Evolutionary conservation across 2,888 invertebrate species (phyloP).

Genomic region (Trachelus troglodyta): DNA sequence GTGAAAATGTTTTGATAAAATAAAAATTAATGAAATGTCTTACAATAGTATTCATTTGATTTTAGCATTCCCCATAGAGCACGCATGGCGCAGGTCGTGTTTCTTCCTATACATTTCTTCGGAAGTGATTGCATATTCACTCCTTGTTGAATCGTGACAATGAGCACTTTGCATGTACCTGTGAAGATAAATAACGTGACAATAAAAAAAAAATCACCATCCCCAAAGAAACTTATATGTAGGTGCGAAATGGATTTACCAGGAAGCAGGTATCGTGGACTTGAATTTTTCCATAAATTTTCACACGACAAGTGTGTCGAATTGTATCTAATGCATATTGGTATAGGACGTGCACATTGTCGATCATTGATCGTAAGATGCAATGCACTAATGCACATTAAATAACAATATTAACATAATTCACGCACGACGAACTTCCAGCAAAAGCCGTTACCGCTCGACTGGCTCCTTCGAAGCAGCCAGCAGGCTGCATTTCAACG

Average conservation of each 20-base stretch:
- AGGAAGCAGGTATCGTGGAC: neutral
- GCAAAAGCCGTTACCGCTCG: constrained; percentile 43
- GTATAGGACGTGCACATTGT: neutral
- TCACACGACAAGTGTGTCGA: neutral
- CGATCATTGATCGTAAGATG: neutral
- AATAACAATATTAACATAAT: constrained; percentile 49
- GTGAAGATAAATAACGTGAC: neutral
- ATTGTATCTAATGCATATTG: neutral
- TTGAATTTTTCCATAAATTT: neutral
- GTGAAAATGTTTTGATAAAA: neutral
- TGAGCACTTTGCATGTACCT: neutral
- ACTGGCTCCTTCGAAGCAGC: constrained; percentile 16
- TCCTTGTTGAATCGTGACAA: neutral
- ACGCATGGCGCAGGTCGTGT: neutral
- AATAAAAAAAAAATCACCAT: neutral
- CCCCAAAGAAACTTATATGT: neutral
- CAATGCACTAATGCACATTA: constrained; percentile 33
- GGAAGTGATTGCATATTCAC: neutral
- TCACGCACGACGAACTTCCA: constrained; percentile 43
- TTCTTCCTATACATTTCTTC: neutral
- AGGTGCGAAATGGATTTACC: neutral
- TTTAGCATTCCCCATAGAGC: neutral
- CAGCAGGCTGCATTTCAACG: constrained; percentile 39
- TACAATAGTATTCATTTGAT: neutral
- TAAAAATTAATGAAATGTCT: neutral